Percentiles rank a stretch among this genome's conserved stretches.
Evolutionary conservation across 2,888 invertebrate genomes (phyloP).

Genomic region (Ichneumoninae sp.): DNA sequence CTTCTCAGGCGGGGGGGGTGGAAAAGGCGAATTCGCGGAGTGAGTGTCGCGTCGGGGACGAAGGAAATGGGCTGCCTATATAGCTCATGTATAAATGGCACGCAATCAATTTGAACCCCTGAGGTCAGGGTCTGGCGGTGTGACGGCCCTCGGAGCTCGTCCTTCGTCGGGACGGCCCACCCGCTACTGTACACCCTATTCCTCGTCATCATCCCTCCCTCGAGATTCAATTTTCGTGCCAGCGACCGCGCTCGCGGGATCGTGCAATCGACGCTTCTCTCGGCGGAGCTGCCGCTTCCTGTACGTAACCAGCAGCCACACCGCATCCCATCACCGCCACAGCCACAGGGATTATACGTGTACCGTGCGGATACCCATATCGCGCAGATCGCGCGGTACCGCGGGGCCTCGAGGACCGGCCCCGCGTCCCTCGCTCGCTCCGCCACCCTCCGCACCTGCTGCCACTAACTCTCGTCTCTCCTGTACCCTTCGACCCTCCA

Average conservation of each 20-base stretch:
- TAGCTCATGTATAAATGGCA: slow-evolving; percentile 55
- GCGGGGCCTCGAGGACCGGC: neutral
- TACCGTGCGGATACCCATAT: slow-evolving; percentile 37
- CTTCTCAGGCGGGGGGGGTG: neutral
- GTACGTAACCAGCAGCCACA: slow-evolving; percentile 57
- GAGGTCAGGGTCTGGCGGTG: slow-evolving; percentile 64
- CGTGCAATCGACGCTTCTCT: slow-evolving; percentile 67
- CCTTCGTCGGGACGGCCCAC: neutral
- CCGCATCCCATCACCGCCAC: slow-evolving; percentile 58
- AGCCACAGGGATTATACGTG: slow-evolving; percentile 67
- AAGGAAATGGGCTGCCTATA: neutral
- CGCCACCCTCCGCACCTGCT: slow-evolving; percentile 30
- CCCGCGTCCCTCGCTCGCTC: too few species aligned
- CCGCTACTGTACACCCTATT: slow-evolving; percentile 21
- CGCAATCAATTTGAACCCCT: slow-evolving; percentile 66
- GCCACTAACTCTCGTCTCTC: slow-evolving; percentile 21
- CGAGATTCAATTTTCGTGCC: slow-evolving; percentile 70
- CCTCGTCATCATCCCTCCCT: slow-evolving; percentile 53
- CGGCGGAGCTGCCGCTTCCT: slow-evolving; percentile 46
- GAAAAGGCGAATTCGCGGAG: slow-evolving; percentile 41
- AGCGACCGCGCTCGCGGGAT: slow-evolving; percentile 45
- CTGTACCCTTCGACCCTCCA: slow-evolving; percentile 43
- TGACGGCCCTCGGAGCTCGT: slow-evolving; percentile 50
- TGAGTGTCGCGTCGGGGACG: neutral
- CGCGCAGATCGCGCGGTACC: slow-evolving; percentile 22